These are phyloP conservation scores for Anthonomus grandis DNA, from an alignment of 1,140 invertebrate genomes.

Conservation along the genomic window DNA sequence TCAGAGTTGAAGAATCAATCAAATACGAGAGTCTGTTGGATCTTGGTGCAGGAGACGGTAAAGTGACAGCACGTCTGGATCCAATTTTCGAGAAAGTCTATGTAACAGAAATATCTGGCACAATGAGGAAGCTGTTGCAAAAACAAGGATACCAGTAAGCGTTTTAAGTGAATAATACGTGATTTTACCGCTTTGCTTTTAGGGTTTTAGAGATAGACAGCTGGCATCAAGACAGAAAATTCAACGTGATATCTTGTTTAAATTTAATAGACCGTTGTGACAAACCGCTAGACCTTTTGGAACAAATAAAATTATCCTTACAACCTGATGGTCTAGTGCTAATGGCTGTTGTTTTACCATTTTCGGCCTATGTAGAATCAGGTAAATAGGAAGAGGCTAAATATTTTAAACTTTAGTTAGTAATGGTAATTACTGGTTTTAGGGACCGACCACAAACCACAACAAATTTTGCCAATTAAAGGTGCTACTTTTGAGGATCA, in stretches of 20 bases:
- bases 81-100: slow-evolving; percentile 69
- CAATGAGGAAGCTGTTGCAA: slow-evolving; percentile 73
- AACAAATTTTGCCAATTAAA: slow-evolving; percentile 64
- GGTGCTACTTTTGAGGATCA: slow-evolving; percentile 78
- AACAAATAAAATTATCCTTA: slow-evolving; percentile 63
- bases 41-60: slow-evolving; percentile 89
- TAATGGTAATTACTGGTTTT: too few relatives aligned
- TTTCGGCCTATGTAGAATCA: slow-evolving; percentile 86
- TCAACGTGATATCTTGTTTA: slow-evolving; percentile 80
- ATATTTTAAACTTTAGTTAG: background rate
- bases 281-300: slow-evolving; percentile 69
- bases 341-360: slow-evolving; percentile 83
- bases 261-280: slow-evolving; percentile 90
- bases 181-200: slow-evolving; percentile 15
- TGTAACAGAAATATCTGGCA: slow-evolving; percentile 81
- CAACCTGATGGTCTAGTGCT: slow-evolving; percentile 67
- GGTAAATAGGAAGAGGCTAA: too few relatives aligned
- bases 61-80: slow-evolving; percentile 74
- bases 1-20: slow-evolving; percentile 39
- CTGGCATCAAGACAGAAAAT: slow-evolving; percentile 65
- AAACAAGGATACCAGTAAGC: slow-evolving; percentile 73
- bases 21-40: slow-evolving; percentile 67
- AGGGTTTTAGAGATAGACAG: slow-evolving; percentile 73
- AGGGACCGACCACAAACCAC: slow-evolving; percentile 70
- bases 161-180: background rate